These are phyloP conservation scores for Holcopasites calliopsidis DNA, from an alignment of 1,140 invertebrate genomes.

Conservation along the genomic window DNA sequence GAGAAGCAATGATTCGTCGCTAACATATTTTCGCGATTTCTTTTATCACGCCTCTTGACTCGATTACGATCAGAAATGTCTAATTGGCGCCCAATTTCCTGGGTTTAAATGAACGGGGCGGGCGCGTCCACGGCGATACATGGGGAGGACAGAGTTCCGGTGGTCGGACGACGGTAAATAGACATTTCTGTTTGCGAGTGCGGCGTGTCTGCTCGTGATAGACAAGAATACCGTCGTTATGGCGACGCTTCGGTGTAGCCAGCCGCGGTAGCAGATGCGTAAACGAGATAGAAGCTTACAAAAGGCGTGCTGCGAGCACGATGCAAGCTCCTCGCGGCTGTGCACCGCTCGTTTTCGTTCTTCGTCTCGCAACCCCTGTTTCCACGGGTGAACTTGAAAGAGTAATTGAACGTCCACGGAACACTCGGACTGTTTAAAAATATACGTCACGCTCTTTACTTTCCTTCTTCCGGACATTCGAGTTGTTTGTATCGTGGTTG, in stretches of 20 bases:
- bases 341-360: constrained; percentile 50
- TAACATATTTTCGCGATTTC: not conserved
- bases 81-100: constrained; percentile 8
- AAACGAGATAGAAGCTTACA: constrained; percentile 70
- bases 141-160: constrained; percentile 37
- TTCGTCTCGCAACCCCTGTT: constrained; percentile 32
- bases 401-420: constrained; percentile 73
- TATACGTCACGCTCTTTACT: constrained; percentile 13
- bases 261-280: constrained; percentile 64
- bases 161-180: constrained; percentile 47
- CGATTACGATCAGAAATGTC: not conserved
- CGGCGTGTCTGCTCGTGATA: constrained; percentile 52
- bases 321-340: constrained; percentile 29
- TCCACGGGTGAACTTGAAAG: constrained; percentile 69
- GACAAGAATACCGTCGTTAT: constrained; percentile 61
- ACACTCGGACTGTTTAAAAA: constrained; percentile 65
- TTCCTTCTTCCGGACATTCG: not conserved
- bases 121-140: not conserved
- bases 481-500: not conserved
- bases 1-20: too few species aligned
- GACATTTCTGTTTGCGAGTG: constrained; percentile 52
- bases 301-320: constrained; percentile 65
- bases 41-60: not conserved
- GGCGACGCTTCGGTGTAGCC: constrained; percentile 52
- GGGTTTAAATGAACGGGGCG: not conserved